Evolutionary conservation across 2,113 vertebrate species (phyloP), one percentile per base, ranked within the genome.

Genomic region (Erythrocercus mccallii): DNA sequence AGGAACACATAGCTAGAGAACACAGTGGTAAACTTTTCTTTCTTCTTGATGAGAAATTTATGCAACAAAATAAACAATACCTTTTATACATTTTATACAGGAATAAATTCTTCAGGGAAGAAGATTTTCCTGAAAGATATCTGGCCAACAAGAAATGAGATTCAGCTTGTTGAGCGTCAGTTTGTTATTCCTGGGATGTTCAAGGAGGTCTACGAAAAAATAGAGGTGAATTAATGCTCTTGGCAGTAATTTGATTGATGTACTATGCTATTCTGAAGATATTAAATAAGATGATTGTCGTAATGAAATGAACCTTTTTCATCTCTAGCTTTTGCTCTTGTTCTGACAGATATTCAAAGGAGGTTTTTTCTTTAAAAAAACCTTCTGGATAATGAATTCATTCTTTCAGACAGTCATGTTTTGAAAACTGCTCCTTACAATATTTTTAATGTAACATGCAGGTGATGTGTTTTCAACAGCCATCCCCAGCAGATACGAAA

Each of bases 111-210:
- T 19, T 96, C 98, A 2, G 99, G 99, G 20, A 98, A 97, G 69
- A 96, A 98, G 54, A 93, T 99, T 44, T 99, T 99, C 97, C 98
- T 99, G 65, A 98, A 97, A 94, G 99, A 99, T 51, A 99, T 99
- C 96, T 99, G 99, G 99, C 99, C 99, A 38, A 98, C 98, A 4
- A 98, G 99, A 88, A 98, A 99, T 12, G 99, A 99, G 95, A 99
- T 99, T 96, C 99, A 99, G 93, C 98, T 95, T 1, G 98, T 99
- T 71, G 99, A 99, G 94, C 98, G 90, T 40, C 95, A 97, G 6
- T 99, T 98, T 57, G 99, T 99, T 78, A 99, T 99, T 96, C 99
- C 99, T 2, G 98, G 98, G 28, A 99, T 99, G 99, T 99, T 99
- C 96, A 99, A 99, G 97, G 99, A 99, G 68, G 99, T 99, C 81